Evolutionary conservation across 2,113 vertebrate genomes (phyloP).

Genomic region (Lanius collurio): DNA sequence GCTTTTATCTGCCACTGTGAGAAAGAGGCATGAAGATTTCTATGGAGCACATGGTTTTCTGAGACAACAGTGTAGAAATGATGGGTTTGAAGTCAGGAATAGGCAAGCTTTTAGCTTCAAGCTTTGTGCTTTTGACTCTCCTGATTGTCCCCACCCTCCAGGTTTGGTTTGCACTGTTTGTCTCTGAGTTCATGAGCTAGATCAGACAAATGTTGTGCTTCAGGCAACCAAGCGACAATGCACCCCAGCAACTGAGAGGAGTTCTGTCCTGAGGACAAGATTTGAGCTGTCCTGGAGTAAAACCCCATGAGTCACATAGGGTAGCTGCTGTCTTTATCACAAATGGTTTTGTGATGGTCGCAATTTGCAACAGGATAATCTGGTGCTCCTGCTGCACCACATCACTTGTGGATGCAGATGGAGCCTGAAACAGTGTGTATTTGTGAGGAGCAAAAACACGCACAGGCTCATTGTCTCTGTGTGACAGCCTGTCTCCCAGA

Average conservation of each 20-base stretch:
- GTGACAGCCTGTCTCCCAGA: background rate
- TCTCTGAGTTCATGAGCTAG: background rate
- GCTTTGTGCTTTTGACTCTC: background rate
- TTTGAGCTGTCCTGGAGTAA: background rate
- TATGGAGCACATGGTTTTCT: background rate
- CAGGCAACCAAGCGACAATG: background rate
- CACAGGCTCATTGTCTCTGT: background rate
- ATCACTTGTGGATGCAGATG: background rate
- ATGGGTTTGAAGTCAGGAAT: background rate
- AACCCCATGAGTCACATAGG: accelerated
- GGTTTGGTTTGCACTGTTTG: background rate
- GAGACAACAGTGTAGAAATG: background rate
- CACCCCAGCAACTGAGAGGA: background rate
- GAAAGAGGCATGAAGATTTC: background rate
- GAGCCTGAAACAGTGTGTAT: background rate
- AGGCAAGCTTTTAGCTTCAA: background rate
- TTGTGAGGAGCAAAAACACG: background rate
- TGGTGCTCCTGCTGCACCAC: background rate
- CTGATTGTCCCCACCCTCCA: background rate
- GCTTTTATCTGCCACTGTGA: background rate
- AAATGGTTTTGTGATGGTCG: background rate
- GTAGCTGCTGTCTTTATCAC: background rate
- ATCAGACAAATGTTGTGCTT: background rate
- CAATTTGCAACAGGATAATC: background rate
- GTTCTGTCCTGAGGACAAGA: background rate